Evolutionary conservation across 1,140 invertebrate genomes (phyloP).

Genomic region (Pseudomyrmex sp.): DNA sequence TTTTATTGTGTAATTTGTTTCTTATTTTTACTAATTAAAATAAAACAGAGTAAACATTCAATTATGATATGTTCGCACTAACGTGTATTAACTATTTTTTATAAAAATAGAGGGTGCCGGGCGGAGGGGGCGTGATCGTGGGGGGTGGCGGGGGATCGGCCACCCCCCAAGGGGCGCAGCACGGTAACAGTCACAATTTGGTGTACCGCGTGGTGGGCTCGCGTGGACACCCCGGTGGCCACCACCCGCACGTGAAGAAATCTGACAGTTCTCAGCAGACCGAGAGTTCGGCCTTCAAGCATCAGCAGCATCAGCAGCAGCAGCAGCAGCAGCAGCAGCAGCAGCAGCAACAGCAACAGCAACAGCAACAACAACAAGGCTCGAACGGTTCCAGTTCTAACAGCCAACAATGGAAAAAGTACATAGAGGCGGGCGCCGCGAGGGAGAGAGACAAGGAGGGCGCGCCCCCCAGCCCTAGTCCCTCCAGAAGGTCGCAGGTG

Average conservation of each 20-base stretch:
- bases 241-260: slow-evolving; percentile 85
- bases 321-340: slow-evolving; percentile 73
- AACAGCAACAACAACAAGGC: slow-evolving; percentile 45
- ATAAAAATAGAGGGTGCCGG: slow-evolving; percentile 80
- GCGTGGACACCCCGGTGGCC: slow-evolving; percentile 77
- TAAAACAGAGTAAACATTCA: too few relatives aligned
- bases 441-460: slow-evolving; percentile 82
- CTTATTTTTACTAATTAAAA: too few relatives aligned
- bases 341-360: slow-evolving; percentile 53
- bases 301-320: too few relatives aligned
- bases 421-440: slow-evolving; percentile 85
- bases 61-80: background rate
- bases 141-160: slow-evolving; percentile 83
- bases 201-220: slow-evolving; percentile 85
- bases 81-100: slow-evolving; percentile 14
- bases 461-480: slow-evolving; percentile 82
- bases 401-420: slow-evolving; percentile 87
- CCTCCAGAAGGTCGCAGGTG: slow-evolving; percentile 82
- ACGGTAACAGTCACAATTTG: slow-evolving; percentile 78
- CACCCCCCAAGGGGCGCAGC: slow-evolving; percentile 83
- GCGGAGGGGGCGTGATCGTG: slow-evolving; percentile 82
- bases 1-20: too few relatives aligned
- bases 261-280: slow-evolving; percentile 87
- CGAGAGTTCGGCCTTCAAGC: slow-evolving; percentile 86
- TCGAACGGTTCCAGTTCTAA: slow-evolving; percentile 82